Conservation (phyloP, 2,888 invertebrate species). For the Nesidiocoris tenuis region DNA sequence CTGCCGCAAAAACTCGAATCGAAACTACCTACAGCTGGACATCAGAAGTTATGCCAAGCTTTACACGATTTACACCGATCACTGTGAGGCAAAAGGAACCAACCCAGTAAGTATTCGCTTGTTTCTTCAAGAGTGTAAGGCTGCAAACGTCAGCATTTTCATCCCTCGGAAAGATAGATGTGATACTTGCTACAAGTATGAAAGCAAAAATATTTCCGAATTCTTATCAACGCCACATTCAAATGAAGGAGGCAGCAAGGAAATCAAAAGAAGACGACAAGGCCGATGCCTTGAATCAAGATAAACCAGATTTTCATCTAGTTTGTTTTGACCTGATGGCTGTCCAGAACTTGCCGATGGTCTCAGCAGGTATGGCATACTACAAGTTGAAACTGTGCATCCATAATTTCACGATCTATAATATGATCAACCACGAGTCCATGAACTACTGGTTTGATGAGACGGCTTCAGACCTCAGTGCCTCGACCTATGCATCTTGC, state of each 20-base stretch:
- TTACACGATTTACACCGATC: no score
- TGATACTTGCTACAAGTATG: slow-evolving; percentile 9
- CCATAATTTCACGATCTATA: slow-evolving; percentile 34
- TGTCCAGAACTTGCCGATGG: slow-evolving; percentile 8
- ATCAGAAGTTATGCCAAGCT: no score
- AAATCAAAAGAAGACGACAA: slow-evolving; percentile 22
- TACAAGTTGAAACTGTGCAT: slow-evolving; percentile 22
- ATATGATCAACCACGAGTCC: slow-evolving; percentile 23
- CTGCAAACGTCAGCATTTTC: no score
- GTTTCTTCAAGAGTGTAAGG: no score
- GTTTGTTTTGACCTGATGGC: slow-evolving; percentile 18
- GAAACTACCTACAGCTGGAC: no score
- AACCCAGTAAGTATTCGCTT: no score
- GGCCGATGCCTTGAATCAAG: background rate
- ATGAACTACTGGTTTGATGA: slow-evolving; percentile 42
- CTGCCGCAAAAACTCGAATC: no score
- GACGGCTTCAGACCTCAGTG: background rate
- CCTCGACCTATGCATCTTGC: slow-evolving; percentile 23
- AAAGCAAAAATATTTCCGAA: slow-evolving; percentile 12
- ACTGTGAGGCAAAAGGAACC: no score
- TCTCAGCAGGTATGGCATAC: slow-evolving; percentile 4
- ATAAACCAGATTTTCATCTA: background rate
- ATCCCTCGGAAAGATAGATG: slow-evolving; percentile 36
- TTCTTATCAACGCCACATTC: background rate
- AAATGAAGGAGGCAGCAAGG: slow-evolving; percentile 3